Conservation (phyloP, 2,797 vertebrate genomes). For the Prionace glauca region DNA sequence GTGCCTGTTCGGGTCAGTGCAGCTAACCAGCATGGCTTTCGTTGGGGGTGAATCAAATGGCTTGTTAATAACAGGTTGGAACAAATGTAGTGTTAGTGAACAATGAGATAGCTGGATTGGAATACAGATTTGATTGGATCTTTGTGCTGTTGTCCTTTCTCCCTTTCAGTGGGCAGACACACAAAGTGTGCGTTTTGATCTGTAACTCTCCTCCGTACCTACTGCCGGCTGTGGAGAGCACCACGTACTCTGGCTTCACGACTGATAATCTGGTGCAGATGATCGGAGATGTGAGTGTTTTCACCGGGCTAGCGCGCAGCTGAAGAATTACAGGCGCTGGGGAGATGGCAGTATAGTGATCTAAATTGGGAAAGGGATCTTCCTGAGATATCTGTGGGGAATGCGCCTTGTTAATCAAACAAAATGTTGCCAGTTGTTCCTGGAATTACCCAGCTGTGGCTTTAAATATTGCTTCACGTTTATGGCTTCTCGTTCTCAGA, state of each 20-base stretch:
- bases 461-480: neutral
- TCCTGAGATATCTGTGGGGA: neutral
- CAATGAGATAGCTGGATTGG: neutral
- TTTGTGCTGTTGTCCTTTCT: neutral
- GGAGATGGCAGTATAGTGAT: neutral
- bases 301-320: neutral
- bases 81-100: neutral
- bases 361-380: neutral
- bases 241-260: conserved; percentile 81
- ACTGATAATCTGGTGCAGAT: conserved; percentile 81
- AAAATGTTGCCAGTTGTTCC: neutral
- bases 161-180: conserved; percentile 72
- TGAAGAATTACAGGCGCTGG: neutral
- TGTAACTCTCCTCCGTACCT: conserved; percentile 87
- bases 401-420: neutral
- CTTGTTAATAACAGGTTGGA: neutral
- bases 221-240: conserved; percentile 83
- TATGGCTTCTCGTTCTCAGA: neutral
- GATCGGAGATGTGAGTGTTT: conserved; percentile 75
- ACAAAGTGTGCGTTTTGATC: conserved; percentile 82
- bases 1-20: no score
- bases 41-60: neutral
- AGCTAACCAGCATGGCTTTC: no score
- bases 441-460: neutral
- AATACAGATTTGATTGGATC: neutral